Evolutionary conservation across 2,113 vertebrate genomes (phyloP), one percentile per base, ranked within the genome.

Genomic region (Procavia capensis): DNA sequence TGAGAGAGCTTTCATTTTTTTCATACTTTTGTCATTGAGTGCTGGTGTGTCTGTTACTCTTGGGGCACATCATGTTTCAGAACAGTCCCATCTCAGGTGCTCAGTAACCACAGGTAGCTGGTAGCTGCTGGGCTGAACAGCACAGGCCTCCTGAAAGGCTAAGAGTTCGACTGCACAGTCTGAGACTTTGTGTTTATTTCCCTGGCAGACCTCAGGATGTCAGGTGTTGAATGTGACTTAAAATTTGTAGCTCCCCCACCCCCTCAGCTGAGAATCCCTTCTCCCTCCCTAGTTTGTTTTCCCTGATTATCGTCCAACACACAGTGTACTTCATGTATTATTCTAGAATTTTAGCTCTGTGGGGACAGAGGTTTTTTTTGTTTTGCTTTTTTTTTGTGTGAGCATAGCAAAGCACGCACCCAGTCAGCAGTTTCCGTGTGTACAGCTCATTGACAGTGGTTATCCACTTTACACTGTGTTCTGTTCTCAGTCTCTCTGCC

Each of bases 251-350:
- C 7, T 2, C 20, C 2, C 17, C 45, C 13, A 0, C 20, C 50
- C 39, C 10, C 41, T 11, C 24, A n/a, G 3, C 19, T 59, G 20
- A 1, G 0, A 79, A 14, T 6, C 0, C 45, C 31, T 59, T 2
- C 17, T 36, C 47, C 29, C 54, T 85, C 29, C 13, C 80, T 57
- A 36, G 25, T 64, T 81, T 41, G 47, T 66, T 92, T 85, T 91
- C 17, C 85, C 31, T 22, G 47, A 72, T 31, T 16, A 75, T 1
- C 3, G 29, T 41, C n/a, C 45, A 64, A 41, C 17, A 27, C 7
- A 3, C 19, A 31, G 8, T 36, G 24, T 6, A 59, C 10, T 41
- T 57, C 34, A 20, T 75, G 47, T 57, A 34, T n/a, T 22, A 20
- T 81, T 34, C 31, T 91, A 43, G 36, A 64, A 20, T 45, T 0